These are phyloP conservation scores for Lucilia sericata DNA, from an alignment of 1,140 invertebrate species.

Conservation along the genomic window DNA sequence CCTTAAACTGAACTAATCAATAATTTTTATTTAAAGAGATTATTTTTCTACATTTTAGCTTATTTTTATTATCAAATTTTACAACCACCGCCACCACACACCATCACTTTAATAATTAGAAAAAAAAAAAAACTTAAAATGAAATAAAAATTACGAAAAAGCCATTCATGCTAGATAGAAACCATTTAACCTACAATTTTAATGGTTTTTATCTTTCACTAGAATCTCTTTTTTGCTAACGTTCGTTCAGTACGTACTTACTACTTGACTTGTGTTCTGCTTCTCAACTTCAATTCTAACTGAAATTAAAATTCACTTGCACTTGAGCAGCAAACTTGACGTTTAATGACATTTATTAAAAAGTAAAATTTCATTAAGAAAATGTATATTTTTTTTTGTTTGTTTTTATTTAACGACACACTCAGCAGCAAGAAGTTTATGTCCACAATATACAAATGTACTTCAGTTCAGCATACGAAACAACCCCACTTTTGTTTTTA, in stretches of 20 bases:
- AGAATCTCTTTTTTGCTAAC: not conserved
- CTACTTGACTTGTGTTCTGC: not conserved
- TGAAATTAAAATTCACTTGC: slow-evolving; percentile 23
- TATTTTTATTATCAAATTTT: not conserved
- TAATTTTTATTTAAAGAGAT: not conserved
- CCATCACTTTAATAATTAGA: slow-evolving; percentile 7
- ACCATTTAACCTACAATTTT: slow-evolving; percentile 6
- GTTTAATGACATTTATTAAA: slow-evolving; percentile 25
- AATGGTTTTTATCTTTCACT: not conserved
- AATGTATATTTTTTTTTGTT: not conserved
- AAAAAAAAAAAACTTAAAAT: not conserved
- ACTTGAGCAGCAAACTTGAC: slow-evolving; percentile 1
- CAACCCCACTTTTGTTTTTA: too few species aligned
- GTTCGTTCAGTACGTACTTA: not conserved
- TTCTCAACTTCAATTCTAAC: not conserved
- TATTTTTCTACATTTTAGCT: not conserved
- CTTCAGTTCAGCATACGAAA: too few species aligned
- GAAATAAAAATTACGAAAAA: not conserved
- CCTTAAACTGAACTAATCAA: too few species aligned
- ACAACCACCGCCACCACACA: not conserved
- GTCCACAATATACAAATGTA: too few species aligned
- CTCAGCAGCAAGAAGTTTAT: not conserved
- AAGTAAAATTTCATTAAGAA: slow-evolving; percentile 27
- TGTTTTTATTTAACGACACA: not conserved
- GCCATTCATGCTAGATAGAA: not conserved